These are phyloP conservation scores for Drosophila pseudotalamancana DNA, from an alignment of 2,888 invertebrate species.

Conservation along the genomic window DNA sequence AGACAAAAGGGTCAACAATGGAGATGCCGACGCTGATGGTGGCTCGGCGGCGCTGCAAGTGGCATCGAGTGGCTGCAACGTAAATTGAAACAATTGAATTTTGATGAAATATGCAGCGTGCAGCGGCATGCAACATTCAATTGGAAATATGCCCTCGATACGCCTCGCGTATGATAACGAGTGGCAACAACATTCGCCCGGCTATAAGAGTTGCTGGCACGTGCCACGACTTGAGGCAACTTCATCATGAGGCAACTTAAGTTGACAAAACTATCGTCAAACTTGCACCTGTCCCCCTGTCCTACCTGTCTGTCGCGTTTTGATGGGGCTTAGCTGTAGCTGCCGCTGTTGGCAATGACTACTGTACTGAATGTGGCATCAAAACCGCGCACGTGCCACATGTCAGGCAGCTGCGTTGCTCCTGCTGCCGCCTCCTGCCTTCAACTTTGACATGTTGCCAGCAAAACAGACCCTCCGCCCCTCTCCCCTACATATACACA, in stretches of 20 bases:
- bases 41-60: conserved; percentile 32
- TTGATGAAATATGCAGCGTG: conserved; percentile 65
- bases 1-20: conserved; percentile 75
- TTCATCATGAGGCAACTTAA: conserved; percentile 66
- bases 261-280: conserved; percentile 64
- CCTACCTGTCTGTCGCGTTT: conserved; percentile 34
- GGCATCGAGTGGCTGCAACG: conserved; percentile 57
- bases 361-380: conserved; percentile 64
- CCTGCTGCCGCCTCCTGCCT: conserved; percentile 3
- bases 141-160: conserved; percentile 32
- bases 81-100: conserved; percentile 75
- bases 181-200: conserved; percentile 36
- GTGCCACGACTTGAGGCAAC: conserved; percentile 42
- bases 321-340: conserved; percentile 21
- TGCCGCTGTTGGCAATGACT: conserved; percentile 19
- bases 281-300: conserved; percentile 30
- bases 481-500: conserved; percentile 1
- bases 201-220: conserved; percentile 27
- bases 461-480: no score
- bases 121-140: conserved; percentile 54
- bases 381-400: conserved; percentile 74
- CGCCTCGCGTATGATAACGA: not conserved
- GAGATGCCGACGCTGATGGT: conserved; percentile 14
- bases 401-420: conserved; percentile 54
- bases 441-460: conserved; percentile 70